These are phyloP conservation scores for Rousettus leschenaultii DNA, from an alignment of 2,113 vertebrate genomes.

Conservation along the genomic window DNA sequence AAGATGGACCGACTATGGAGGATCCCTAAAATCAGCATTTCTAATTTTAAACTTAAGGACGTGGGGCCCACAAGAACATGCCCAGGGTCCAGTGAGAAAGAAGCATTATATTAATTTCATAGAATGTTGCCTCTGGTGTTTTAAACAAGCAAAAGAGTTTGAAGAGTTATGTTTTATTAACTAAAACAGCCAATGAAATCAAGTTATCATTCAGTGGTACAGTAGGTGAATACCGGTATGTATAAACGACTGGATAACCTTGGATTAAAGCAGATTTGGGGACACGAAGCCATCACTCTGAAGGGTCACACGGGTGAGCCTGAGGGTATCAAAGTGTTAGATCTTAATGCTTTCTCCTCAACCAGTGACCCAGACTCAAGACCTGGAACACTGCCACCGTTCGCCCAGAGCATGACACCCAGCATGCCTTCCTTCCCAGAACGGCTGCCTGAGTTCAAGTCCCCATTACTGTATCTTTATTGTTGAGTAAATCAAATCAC, in stretches of 20 bases:
- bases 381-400: accelerated
- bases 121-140: not conserved
- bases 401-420: not conserved
- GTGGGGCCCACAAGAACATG: not conserved
- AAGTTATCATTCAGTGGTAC: not conserved
- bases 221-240: not conserved
- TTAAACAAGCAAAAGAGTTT: not conserved
- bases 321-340: not conserved
- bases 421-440: not conserved
- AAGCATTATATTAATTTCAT: not conserved
- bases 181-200: not conserved
- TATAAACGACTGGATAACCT: not conserved
- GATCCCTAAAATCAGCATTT: not conserved
- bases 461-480: not conserved
- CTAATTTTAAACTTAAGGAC: not conserved
- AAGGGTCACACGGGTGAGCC: not conserved
- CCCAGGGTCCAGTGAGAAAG: not conserved
- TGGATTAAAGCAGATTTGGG: not conserved
- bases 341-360: not conserved
- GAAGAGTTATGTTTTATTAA: not conserved
- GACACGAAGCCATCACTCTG: not conserved
- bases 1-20: not conserved
- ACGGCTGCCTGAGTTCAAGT: not conserved
- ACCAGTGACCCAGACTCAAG: not conserved
- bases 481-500: not conserved